phyloP scores from a whole-genome alignment of 2,797 vertebrate species.

The Halcyon chelicuti region DNA sequence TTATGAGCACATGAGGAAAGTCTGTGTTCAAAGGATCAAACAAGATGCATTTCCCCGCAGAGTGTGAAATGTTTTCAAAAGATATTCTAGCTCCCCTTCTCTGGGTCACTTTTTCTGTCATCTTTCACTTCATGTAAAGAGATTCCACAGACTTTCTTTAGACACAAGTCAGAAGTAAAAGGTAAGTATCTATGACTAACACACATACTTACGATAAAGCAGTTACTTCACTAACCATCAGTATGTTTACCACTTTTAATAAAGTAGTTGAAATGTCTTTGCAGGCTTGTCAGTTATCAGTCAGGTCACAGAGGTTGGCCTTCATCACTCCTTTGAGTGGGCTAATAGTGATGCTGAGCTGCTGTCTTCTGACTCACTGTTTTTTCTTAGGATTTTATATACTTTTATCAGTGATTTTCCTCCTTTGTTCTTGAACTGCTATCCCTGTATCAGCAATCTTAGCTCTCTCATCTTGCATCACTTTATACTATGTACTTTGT shows the following conservation, averaged over 20 bases:
- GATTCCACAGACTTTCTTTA: neutral
- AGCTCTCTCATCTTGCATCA: neutral
- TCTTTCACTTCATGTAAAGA: neutral
- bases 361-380: neutral
- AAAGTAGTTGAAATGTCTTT: neutral
- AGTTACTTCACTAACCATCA: neutral
- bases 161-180: neutral
- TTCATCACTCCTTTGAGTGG: neutral
- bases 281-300: neutral
- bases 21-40: neutral
- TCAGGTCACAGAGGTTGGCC: accelerated
- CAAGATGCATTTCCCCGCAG: neutral
- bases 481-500: neutral
- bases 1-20: neutral
- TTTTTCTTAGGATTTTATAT: neutral
- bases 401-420: neutral
- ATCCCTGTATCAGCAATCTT: neutral
- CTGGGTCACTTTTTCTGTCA: neutral
- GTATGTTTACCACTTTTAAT: neutral
- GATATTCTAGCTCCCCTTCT: neutral
- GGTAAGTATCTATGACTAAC: neutral
- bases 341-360: neutral
- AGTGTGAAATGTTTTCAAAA: neutral
- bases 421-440: neutral
- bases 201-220: neutral